phyloP scores from a whole-genome alignment of 2,113 vertebrate genomes.

The Melanostigma gelatinosum region DNA sequence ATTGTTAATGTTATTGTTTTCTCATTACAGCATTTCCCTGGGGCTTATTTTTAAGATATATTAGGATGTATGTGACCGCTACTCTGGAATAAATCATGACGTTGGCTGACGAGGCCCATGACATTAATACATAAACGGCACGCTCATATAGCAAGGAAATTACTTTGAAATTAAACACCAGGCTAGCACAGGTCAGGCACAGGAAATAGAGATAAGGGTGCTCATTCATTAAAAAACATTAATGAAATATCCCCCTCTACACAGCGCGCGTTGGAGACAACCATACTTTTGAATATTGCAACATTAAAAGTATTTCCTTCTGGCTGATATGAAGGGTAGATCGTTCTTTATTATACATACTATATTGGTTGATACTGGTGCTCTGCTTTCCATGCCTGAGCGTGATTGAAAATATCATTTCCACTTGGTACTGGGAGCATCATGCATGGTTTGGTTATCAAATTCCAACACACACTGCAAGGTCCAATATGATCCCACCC shows the following conservation, averaged over 20 bases:
- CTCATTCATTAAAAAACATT: conserved; percentile 85
- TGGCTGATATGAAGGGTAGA: conserved; percentile 70
- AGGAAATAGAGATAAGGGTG: conserved; percentile 77
- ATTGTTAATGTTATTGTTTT: conserved; percentile 82
- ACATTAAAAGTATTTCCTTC: conserved; percentile 72
- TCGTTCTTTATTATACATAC: conserved; percentile 69
- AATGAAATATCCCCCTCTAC: conserved; percentile 80
- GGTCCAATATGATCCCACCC: conserved; percentile 60
- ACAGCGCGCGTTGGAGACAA: conserved; percentile 53
- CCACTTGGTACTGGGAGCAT: conserved; percentile 63
- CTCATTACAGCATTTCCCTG: conserved; percentile 74
- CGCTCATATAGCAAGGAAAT: conserved; percentile 80
- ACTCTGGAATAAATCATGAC: conserved; percentile 73
- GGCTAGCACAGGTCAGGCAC: conserved; percentile 77
- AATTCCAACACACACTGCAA: conserved; percentile 70
- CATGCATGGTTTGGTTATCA: conserved; percentile 70
- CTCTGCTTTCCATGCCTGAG: conserved; percentile 60
- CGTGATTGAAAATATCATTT: conserved; percentile 74
- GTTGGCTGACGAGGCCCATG: conserved; percentile 74
- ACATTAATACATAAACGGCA: conserved; percentile 79
- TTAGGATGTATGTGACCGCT: conserved; percentile 73
- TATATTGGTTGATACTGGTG: conserved; percentile 63
- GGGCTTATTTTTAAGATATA: conserved; percentile 75
- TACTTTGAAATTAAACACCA: conserved; percentile 84
- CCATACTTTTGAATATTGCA: conserved; percentile 73